phyloP scores from a whole-genome alignment of 2,888 invertebrate genomes.

The Hemistola chrysoprasaria region DNA sequence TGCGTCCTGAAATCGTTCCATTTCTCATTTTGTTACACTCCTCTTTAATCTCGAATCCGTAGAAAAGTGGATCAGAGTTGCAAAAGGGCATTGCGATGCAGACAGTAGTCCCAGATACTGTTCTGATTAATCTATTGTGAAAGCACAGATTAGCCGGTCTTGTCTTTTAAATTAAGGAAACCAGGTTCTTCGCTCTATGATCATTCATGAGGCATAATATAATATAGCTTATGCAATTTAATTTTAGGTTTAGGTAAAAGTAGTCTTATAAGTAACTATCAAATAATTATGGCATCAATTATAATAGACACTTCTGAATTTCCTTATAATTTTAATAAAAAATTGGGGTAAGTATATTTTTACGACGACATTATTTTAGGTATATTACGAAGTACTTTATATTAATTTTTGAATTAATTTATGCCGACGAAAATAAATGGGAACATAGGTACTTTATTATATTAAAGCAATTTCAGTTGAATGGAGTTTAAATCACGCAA shows the following conservation, averaged over 20 bases:
- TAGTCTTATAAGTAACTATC: too few species aligned
- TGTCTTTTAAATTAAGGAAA: conserved; percentile 37
- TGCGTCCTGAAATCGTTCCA: conserved; percentile 81
- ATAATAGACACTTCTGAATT: too few species aligned
- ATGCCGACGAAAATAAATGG: neutral
- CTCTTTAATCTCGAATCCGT: conserved; percentile 81
- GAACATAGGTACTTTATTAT: neutral
- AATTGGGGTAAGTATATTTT: too few species aligned
- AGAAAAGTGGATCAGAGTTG: conserved; percentile 79
- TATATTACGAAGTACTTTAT: too few species aligned
- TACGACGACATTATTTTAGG: too few species aligned
- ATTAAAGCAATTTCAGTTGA: conserved; percentile 13
- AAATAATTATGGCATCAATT: too few species aligned
- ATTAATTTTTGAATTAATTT: neutral
- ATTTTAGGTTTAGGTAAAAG: too few species aligned
- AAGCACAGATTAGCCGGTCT: conserved; percentile 41
- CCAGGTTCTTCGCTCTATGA: conserved; percentile 9
- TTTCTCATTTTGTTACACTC: conserved; percentile 81
- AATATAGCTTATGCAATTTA: too few species aligned
- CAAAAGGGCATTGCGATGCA: conserved; percentile 77
- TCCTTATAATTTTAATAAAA: too few species aligned
- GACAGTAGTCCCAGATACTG: conserved; percentile 57
- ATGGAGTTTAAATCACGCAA: conserved; percentile 22
- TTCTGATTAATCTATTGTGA: conserved; percentile 76
- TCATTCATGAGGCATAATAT: conserved; percentile 7